Conservation (phyloP, 1,140 invertebrate genomes). For the Microplitis demolitor region DNA sequence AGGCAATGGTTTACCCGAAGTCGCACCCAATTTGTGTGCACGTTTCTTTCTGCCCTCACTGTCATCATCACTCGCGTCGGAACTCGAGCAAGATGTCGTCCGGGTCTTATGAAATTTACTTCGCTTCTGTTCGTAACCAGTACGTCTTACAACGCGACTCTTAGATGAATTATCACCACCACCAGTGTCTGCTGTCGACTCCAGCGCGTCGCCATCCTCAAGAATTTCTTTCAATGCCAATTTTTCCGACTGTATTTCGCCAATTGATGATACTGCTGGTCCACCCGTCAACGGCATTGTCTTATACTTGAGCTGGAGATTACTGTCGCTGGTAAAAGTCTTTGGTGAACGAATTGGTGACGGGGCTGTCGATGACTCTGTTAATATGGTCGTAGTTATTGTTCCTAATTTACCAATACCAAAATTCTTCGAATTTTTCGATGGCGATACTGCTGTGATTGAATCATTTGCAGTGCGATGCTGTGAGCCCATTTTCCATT, state of each 20-base stretch:
- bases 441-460: constrained; percentile 22
- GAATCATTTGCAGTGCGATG: constrained; percentile 23
- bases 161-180: constrained; percentile 34
- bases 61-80: constrained; percentile 90
- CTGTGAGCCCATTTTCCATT: constrained; percentile 45
- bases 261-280: constrained; percentile 14
- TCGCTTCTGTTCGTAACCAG: constrained; percentile 68
- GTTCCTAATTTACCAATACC: constrained; percentile 10
- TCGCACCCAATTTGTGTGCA: constrained; percentile 70
- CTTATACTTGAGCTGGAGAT: constrained; percentile 62
- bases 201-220: constrained; percentile 66
- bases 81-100: constrained; percentile 86
- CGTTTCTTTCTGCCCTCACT: constrained; percentile 80
- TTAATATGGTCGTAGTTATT: constrained; percentile 59
- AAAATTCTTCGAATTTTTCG: constrained; percentile 15
- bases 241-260: constrained; percentile 51
- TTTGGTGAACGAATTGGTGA: constrained; percentile 58
- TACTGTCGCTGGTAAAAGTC: constrained; percentile 43
- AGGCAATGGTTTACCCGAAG: constrained; percentile 65
- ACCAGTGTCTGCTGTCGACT: constrained; percentile 28
- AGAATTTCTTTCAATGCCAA: constrained; percentile 74
- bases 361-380: constrained; percentile 65
- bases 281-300: constrained; percentile 64
- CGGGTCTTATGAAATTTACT: constrained; percentile 77
- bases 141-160: constrained; percentile 46